Base-by-base conservation (phyloP, 2,113 vertebrate genomes). In the Sebastes fasciatus region DNA sequence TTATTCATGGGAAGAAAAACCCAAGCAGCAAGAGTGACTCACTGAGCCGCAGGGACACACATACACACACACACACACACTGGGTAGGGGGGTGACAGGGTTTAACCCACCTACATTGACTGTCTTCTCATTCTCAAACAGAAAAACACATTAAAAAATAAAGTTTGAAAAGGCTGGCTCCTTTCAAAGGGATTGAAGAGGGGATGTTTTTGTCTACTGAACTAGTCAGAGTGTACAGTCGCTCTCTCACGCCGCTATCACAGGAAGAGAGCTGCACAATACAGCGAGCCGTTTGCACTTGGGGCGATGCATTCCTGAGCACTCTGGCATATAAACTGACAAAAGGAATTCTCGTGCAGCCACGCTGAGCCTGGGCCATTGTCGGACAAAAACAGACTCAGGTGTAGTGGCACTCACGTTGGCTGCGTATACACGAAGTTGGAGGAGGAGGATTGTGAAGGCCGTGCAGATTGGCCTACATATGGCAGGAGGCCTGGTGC, bases 1-100 rank as follows among this genome's bases (percentile, higher is more conserved):
- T 95, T 95, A 95, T 95, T 94, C 88, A 95, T 95, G 65, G 74
- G 21, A 84, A 86, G 81, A 90, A 90, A 90, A 86, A 83, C 76
- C 23, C 78, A 89, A 86, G 90, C 66, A 86, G 81, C 75, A 16
- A 70, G 83, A 91, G 89, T 93, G 91, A 93, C 83, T 95, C 92
- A 93, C 82, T 65, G 73, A 84, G 89, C 87, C 58, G 77, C 73
- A 49, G 79, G 81, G 79, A 91, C 57, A 65, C 69, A 85, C 77
- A 74, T 45, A 77, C 13, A 34, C 65, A 67, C 65, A 49, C 45
- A 49, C 45, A 48, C 45, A 57, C 8, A 74, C 65, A 49, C 13
- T 9, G 8, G 10, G n/a, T 21, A 23, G n/a, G 26, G 52, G 81
- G 85, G 68, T 89, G 88, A 88, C 78, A 48, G 90, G 83, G 86